Evolutionary conservation across 2,113 vertebrate species (phyloP).

Genomic region (Pogona vitticeps): DNA sequence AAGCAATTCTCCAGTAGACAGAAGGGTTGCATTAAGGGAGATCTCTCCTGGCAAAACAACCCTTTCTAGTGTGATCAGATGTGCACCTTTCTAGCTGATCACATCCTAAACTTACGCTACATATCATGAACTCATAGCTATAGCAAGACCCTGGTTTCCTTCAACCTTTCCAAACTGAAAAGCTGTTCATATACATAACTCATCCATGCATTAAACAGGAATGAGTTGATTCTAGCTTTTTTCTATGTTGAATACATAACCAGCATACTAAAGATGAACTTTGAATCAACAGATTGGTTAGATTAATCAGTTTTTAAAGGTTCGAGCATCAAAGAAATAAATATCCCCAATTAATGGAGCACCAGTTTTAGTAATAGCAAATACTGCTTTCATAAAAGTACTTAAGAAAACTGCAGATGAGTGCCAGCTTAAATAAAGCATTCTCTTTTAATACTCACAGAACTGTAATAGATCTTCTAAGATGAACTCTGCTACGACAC

Average conservation of each 20-base stretch:
- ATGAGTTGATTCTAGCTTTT: neutral
- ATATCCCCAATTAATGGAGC: neutral
- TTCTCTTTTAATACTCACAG: neutral
- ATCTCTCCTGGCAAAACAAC: no score
- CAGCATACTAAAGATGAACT: neutral
- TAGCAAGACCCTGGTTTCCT: neutral
- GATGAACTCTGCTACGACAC: no score
- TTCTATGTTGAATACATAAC: neutral
- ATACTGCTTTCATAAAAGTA: neutral
- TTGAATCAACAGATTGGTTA: neutral
- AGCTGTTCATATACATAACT: neutral
- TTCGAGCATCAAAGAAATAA: neutral
- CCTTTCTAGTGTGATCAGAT: no score
- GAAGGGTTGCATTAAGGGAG: no score
- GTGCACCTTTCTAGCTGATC: no score
- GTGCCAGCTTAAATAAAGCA: neutral
- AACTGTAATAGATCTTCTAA: neutral
- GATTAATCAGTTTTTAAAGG: neutral
- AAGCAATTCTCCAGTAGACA: no score
- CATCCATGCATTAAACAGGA: neutral
- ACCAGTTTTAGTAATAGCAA: neutral
- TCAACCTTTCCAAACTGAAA: neutral
- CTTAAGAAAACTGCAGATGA: neutral
- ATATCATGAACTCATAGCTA: neutral
- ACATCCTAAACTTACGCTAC: no score